Evolutionary conservation across 35 echinoderm and acorn worm genomes (phyloP).

Genomic region (Apostichopus parvimensis): DNA sequence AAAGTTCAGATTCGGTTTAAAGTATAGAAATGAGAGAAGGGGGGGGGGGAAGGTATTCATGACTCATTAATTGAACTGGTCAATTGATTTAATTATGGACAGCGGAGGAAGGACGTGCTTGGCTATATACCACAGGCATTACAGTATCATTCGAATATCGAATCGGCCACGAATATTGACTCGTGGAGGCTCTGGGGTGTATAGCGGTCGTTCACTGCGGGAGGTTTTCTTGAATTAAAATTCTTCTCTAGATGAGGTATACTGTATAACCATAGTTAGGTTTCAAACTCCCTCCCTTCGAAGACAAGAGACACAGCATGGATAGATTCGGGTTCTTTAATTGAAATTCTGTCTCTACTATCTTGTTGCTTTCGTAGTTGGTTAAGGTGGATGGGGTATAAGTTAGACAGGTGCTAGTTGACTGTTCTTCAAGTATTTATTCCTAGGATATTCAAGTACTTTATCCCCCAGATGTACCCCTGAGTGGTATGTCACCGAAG

Average conservation of each 20-base stretch:
- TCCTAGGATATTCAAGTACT: neutral
- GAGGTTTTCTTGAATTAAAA: slow-evolving; percentile 16
- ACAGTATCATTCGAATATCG: neutral
- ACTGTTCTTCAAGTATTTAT: neutral
- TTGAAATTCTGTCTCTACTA: neutral
- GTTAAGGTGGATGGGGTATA: neutral
- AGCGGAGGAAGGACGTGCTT: neutral
- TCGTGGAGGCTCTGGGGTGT: neutral
- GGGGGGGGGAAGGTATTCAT: neutral
- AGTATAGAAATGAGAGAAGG: neutral
- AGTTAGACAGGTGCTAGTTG: neutral
- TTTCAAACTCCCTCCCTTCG: neutral
- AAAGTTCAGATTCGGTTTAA: neutral
- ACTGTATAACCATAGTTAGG: neutral
- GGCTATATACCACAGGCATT: neutral
- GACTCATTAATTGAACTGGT: neutral
- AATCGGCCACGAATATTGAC: neutral
- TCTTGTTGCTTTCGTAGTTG: neutral
- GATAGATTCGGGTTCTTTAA: neutral
- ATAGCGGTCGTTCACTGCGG: neutral
- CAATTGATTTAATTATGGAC: neutral
- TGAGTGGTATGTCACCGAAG: neutral
- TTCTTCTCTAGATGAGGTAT: neutral
- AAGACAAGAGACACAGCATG: slow-evolving; percentile 13
- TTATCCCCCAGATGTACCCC: neutral